These are phyloP conservation scores for Cybosia mesomella DNA, from an alignment of 2,888 invertebrate species.

Conservation along the genomic window DNA sequence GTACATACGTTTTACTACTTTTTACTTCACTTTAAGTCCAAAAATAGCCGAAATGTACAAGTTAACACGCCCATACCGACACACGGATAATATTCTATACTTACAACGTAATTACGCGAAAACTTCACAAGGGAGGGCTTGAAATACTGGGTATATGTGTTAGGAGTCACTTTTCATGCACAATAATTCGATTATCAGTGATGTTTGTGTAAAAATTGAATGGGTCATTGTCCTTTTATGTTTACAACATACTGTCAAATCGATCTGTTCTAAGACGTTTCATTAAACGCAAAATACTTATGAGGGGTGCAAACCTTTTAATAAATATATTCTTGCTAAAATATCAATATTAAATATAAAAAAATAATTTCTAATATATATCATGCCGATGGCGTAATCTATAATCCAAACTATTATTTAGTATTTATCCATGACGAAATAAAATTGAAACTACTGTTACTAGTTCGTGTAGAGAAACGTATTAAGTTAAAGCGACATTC, in stretches of 20 bases:
- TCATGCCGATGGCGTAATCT: too few relatives aligned
- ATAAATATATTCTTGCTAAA: neutral
- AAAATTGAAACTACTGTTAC: neutral
- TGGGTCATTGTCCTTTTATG: constrained; percentile 76
- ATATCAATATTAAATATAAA: neutral
- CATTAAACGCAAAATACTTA: constrained; percentile 24
- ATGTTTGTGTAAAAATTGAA: constrained; percentile 55
- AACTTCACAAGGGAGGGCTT: neutral
- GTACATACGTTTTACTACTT: constrained; percentile 28
- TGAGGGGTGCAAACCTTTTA: neutral
- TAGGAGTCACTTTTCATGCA: constrained; percentile 64
- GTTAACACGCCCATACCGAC: constrained; percentile 62
- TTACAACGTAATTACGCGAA: constrained; percentile 29
- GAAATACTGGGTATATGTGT: constrained; percentile 37
- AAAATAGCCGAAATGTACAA: constrained; percentile 40
- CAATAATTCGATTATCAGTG: constrained; percentile 58
- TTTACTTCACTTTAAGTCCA: constrained; percentile 34
- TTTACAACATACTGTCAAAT: constrained; percentile 69
- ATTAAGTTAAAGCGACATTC: too few relatives aligned
- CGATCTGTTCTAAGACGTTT: constrained; percentile 41
- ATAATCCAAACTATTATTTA: too few relatives aligned
- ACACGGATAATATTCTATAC: constrained; percentile 26
- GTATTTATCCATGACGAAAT: neutral
- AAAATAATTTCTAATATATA: neutral
- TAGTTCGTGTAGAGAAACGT: constrained; percentile 1